phyloP scores from a whole-genome alignment of 2,888 invertebrate genomes.

The Leptinotarsa rubiginosa region DNA sequence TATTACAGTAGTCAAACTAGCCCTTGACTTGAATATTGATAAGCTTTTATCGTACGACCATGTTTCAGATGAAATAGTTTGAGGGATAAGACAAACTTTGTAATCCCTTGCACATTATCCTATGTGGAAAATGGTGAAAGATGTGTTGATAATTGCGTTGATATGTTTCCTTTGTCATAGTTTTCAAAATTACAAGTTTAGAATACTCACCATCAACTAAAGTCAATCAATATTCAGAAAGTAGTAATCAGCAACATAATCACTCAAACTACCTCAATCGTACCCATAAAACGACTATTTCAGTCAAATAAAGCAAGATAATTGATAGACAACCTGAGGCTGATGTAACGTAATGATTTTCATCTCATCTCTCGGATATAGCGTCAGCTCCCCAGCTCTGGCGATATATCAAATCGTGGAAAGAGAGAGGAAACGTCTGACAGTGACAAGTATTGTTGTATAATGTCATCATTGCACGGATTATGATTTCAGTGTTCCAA shows the following conservation, averaged over 20 bases:
- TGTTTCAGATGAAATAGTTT: constrained; percentile 5
- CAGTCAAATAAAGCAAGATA: constrained; percentile 13
- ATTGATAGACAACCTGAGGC: constrained; percentile 30
- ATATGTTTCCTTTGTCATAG: background rate
- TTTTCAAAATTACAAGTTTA: background rate
- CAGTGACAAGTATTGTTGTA: constrained; percentile 61
- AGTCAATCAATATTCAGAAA: constrained; percentile 3
- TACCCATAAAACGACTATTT: background rate
- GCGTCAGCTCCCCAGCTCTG: constrained; percentile 27
- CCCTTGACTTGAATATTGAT: background rate
- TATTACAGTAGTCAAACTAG: background rate
- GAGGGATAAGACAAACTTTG: background rate
- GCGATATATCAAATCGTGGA: constrained; percentile 57
- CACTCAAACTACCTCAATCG: background rate
- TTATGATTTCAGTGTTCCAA: constrained; percentile 59
- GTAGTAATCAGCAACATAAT: background rate
- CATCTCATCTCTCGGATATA: constrained; percentile 16
- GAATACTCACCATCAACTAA: background rate
- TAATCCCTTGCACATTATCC: background rate
- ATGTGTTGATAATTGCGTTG: background rate
- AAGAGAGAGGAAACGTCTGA: constrained; percentile 53
- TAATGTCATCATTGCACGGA: constrained; percentile 57
- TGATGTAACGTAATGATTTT: background rate
- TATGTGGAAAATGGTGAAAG: background rate
- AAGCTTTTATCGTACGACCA: background rate